Conservation (phyloP, 2,113 vertebrate species). For the Synodontis membranacea region DNA sequence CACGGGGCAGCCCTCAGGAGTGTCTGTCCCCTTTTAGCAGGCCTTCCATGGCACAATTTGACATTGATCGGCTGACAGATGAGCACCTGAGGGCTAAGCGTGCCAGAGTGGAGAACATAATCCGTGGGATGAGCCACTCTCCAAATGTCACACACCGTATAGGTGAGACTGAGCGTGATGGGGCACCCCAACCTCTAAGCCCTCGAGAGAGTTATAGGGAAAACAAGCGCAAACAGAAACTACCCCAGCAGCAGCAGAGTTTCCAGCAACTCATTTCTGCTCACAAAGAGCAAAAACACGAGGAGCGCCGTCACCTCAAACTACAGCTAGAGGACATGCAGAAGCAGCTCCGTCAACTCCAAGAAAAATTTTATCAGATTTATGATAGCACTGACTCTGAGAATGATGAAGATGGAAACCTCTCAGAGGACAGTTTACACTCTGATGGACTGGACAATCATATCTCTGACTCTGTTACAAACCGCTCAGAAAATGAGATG, state of each 20-base stretch:
- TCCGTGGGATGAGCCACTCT: conserved; percentile 98
- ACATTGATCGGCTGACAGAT: conserved; percentile 93
- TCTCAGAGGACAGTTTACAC: conserved; percentile 95
- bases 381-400: conserved; percentile 95
- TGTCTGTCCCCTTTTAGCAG: conserved; percentile 96
- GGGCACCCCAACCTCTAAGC: conserved; percentile 81
- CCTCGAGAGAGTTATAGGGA: conserved; percentile 93
- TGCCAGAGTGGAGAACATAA: conserved; percentile 97
- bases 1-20: conserved; percentile 94
- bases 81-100: conserved; percentile 98
- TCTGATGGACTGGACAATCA: conserved; percentile 86
- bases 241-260: conserved; percentile 98
- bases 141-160: conserved; percentile 84
- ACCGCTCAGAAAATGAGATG: conserved; percentile 81
- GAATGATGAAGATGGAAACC: conserved; percentile 93
- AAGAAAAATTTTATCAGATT: conserved; percentile 99
- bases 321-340: conserved; percentile 99
- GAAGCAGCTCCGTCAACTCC: conserved; percentile 98
- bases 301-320: conserved; percentile 95
- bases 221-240: conserved; percentile 98
- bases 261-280: conserved; percentile 97
- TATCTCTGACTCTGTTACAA: conserved; percentile 72
- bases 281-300: conserved; percentile 92
- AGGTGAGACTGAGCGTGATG: conserved; percentile 70
- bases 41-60: conserved; percentile 88